These are phyloP conservation scores for Pterobdella sp. DNA, from an alignment of 2,888 invertebrate species.

Conservation along the genomic window DNA sequence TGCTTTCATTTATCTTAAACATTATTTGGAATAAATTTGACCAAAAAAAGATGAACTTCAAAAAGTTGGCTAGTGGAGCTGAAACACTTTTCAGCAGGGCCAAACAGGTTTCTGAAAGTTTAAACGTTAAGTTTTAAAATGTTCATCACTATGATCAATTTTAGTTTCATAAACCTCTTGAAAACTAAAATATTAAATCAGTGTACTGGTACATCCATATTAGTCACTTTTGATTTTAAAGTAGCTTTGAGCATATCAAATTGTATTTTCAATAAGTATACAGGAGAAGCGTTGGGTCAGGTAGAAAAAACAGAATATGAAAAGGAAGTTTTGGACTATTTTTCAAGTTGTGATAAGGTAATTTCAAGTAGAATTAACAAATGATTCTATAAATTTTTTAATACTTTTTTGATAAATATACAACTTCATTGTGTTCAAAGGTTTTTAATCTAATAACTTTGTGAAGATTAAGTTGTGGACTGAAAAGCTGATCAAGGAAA, in stretches of 20 bases:
- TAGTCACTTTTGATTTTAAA: too few species aligned
- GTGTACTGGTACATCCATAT: too few species aligned
- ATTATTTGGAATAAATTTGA: not conserved
- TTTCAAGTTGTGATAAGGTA: conserved; percentile 70
- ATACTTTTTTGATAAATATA: not conserved
- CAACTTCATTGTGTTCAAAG: not conserved
- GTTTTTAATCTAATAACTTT: not conserved
- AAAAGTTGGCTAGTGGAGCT: conserved; percentile 76
- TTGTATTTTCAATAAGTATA: conserved; percentile 59
- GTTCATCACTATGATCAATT: not conserved
- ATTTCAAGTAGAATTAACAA: not conserved
- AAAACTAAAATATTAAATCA: too few species aligned
- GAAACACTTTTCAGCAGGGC: conserved; percentile 71
- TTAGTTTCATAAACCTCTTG: not conserved
- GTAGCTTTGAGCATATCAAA: too few species aligned
- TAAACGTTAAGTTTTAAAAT: too few species aligned
- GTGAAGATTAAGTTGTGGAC: conserved; percentile 70
- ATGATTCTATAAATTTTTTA: not conserved
- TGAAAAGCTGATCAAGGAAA: conserved; percentile 68
- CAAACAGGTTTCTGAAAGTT: conserved; percentile 73
- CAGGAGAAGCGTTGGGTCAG: conserved; percentile 76
- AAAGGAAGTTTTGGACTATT: conserved; percentile 76
- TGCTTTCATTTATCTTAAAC: too few species aligned
- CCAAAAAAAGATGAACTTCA: conserved; percentile 47
- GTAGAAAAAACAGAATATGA: conserved; percentile 84